phyloP scores from a whole-genome alignment of 2,888 invertebrate species.

The Megamerina dolium region DNA sequence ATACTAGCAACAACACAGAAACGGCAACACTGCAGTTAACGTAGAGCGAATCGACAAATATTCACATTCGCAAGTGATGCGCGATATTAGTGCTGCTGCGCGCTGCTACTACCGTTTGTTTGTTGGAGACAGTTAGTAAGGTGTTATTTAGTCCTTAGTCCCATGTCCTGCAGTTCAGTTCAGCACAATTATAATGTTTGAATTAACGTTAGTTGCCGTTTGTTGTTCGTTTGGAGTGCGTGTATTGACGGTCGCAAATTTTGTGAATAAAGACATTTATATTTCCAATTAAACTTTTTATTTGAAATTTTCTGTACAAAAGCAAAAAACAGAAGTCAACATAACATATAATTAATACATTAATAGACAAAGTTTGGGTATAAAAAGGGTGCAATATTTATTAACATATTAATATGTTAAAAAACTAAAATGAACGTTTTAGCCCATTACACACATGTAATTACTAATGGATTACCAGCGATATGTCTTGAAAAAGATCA shows the following conservation, averaged over 20 bases:
- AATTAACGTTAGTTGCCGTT: conserved; percentile 46
- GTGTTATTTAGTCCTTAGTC: conserved; percentile 28
- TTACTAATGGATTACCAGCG: too few species aligned
- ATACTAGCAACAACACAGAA: conserved; percentile 1
- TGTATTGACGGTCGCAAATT: conserved; percentile 37
- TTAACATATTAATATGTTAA: too few species aligned
- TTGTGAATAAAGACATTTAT: not conserved
- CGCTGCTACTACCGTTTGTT: conserved; percentile 15
- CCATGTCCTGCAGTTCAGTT: conserved; percentile 30
- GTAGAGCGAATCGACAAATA: conserved; percentile 15
- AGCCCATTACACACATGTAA: too few species aligned
- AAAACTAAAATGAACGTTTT: too few species aligned
- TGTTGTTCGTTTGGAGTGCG: conserved; percentile 46
- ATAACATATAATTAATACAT: too few species aligned
- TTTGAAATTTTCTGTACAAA: conserved; percentile 2
- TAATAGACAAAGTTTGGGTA: too few species aligned
- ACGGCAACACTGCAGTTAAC: conserved; percentile 14
- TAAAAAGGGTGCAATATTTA: too few species aligned
- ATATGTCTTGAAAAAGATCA: too few species aligned
- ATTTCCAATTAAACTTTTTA: not conserved
- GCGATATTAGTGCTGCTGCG: conserved; percentile 13
- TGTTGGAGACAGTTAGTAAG: conserved; percentile 16
- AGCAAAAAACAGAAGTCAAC: conserved; percentile 5
- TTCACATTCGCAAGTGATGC: not conserved
- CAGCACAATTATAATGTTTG: conserved; percentile 37